phyloP scores from a whole-genome alignment of 2,797 vertebrate species.

The Schizothorax lantsangensis region DNA sequence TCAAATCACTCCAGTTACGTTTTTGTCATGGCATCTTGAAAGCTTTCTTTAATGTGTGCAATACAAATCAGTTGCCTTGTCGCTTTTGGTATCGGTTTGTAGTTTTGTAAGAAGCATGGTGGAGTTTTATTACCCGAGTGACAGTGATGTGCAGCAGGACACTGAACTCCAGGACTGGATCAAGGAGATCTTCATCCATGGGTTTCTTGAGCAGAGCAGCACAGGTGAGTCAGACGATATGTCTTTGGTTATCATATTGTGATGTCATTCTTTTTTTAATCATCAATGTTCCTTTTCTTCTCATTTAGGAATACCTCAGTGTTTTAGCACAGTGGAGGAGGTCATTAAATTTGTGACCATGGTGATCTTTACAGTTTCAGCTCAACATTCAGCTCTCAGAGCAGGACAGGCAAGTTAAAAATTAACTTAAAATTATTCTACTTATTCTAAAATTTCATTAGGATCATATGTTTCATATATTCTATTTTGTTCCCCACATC shows the following conservation, averaged over 20 bases:
- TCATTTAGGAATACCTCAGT: constrained; percentile 36
- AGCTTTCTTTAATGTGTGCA: background rate
- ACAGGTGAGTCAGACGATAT: constrained; percentile 18
- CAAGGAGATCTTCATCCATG: constrained; percentile 67
- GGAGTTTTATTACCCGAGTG: constrained; percentile 62
- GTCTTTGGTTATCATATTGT: constrained; percentile 30
- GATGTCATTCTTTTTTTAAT: background rate
- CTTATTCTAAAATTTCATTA: background rate
- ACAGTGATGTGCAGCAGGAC: constrained; percentile 64
- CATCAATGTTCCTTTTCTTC: background rate
- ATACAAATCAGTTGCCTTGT: background rate
- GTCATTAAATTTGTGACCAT: constrained; percentile 72
- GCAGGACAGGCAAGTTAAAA: constrained; percentile 66
- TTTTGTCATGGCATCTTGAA: background rate
- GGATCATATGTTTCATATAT: background rate
- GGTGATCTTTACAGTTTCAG: constrained; percentile 72
- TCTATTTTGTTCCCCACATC: background rate
- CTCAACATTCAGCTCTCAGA: constrained; percentile 71
- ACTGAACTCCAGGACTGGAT: constrained; percentile 71
- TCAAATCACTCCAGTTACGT: background rate
- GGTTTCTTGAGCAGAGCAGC: constrained; percentile 59
- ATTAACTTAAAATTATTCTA: background rate
- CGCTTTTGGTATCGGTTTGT: background rate
- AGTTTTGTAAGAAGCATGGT: constrained; percentile 68
- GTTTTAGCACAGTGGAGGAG: constrained; percentile 63